Evolutionary conservation across 1,140 invertebrate genomes (phyloP).

Genomic region (Drosophila aff.): DNA sequence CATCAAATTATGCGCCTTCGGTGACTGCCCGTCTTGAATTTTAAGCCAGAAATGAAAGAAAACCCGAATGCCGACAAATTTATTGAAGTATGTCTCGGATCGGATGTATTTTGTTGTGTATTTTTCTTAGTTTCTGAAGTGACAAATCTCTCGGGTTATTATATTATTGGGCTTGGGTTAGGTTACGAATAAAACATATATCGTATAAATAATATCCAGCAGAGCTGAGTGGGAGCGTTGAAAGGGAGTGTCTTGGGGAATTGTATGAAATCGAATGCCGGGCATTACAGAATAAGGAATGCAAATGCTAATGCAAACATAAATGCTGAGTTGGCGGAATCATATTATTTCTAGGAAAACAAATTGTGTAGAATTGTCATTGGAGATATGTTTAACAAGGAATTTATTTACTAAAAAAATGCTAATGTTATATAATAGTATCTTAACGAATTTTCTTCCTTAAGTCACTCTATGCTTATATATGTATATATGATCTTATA

Average conservation of each 20-base stretch:
- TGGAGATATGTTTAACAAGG: not conserved
- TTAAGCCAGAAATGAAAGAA: constrained; percentile 53
- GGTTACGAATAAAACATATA: constrained; percentile 27
- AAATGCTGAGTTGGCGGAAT: not conserved
- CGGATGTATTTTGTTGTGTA: constrained; percentile 37
- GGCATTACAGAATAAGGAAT: constrained; percentile 1
- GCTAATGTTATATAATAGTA: not conserved
- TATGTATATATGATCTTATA: too few relatives aligned
- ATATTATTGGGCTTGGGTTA: constrained; percentile 20
- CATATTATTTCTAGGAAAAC: not conserved
- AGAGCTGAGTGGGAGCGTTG: constrained; percentile 6
- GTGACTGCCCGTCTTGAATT: constrained; percentile 76
- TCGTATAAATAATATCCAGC: constrained; percentile 14
- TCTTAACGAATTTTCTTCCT: not conserved
- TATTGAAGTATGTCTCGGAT: constrained; percentile 23
- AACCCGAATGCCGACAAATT: constrained; percentile 39
- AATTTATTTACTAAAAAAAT: too few relatives aligned
- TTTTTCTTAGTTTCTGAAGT: constrained; percentile 37
- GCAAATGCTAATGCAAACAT: not conserved
- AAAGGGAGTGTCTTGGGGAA: constrained; percentile 19
- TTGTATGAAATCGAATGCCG: constrained; percentile 13
- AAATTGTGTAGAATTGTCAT: not conserved
- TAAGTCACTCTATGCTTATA: too few relatives aligned
- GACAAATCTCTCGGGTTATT: constrained; percentile 40
- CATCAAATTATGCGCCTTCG: constrained; percentile 75